Conservation (phyloP, 2,113 vertebrate genomes). For the Syrmaticus mikado region DNA sequence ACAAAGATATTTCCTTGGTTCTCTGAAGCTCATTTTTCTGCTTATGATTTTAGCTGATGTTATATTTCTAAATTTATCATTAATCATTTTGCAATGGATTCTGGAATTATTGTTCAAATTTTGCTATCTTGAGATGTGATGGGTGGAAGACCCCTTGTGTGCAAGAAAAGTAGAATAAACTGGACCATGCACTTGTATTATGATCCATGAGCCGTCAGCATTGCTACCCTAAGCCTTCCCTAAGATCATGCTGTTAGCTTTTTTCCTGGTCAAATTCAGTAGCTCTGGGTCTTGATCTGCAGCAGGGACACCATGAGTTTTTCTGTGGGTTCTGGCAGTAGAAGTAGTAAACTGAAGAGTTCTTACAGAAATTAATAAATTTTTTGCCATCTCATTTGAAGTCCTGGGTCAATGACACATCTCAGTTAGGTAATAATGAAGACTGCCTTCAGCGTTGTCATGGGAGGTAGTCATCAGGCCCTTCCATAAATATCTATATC, state of each 20-base stretch:
- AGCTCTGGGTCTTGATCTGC: rapidly evolving
- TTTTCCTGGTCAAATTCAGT: neutral
- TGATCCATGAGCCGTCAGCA: neutral
- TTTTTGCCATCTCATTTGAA: neutral
- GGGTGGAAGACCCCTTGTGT: neutral
- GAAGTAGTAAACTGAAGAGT: neutral
- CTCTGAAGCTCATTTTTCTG: neutral
- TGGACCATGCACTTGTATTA: rapidly evolving
- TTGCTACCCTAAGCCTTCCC: neutral
- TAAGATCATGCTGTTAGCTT: neutral
- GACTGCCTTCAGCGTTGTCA: neutral
- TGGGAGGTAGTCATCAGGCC: rapidly evolving
- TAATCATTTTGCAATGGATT: neutral
- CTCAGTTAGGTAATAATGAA: neutral
- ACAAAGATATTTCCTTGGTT: neutral
- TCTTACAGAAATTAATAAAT: neutral
- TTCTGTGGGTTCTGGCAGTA: neutral
- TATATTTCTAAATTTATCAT: neutral
- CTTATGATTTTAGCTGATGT: neutral
- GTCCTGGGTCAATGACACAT: neutral
- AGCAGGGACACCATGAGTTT: neutral
- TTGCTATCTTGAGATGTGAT: neutral
- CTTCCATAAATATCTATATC: too few species aligned
- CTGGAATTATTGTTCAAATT: neutral
- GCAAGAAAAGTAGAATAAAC: neutral